Base-by-base conservation (phyloP, 2,888 invertebrate genomes). In the Hirtodrosophila duncani region DNA sequence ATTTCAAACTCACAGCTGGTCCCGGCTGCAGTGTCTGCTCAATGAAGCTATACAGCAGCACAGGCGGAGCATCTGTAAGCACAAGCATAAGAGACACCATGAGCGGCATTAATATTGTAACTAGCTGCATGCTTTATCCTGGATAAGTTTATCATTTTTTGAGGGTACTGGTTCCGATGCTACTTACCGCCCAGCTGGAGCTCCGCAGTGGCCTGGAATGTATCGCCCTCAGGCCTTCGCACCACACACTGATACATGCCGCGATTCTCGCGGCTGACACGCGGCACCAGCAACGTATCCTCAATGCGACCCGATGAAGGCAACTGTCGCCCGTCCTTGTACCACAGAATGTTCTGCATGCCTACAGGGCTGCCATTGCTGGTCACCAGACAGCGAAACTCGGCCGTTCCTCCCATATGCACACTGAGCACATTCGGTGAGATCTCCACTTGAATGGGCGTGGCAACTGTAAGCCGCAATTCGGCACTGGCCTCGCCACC, bases 221-320 rank as follows among this genome's bases (percentile, higher is more conserved):
- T 92, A 79, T 92, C 92, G 9, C 92, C 92, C 82, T 92, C 92
- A 20, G 91, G 89, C 60, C 92, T 87, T 55, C 92, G 87, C 4
- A 92, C 92, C 57, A 93, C 89, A 83, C 93, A 93, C 83, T 93
- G 93, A 83, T 93, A 93, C 92, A 93, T 92, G 67, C 93, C 93
- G 51, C 92, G 89, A 83, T 93, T 92, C 75, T 92, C 92, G 41
- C 92, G 88, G 24, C 91, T 91, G 27, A 93, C 92, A 48, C 91
- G 90, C 62, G 90, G 89, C 66, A 93, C 89, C 39, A 91, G 88
- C 41, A 92, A 82, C 23, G 90, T 89, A 70, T 92, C 92, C 38
- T 89, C 88, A 56, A 91, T 90, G 61, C 92, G 88, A 4, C 91
- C 91, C 3, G 91, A 90, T 45, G 90, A 91, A 0, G 91, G 91